A percentile compares a stretch with the other conserved stretches of the same genome.
Evolutionary conservation across 1,140 invertebrate genomes (phyloP).

Genomic region (Pseudomyrmex gracilis): DNA sequence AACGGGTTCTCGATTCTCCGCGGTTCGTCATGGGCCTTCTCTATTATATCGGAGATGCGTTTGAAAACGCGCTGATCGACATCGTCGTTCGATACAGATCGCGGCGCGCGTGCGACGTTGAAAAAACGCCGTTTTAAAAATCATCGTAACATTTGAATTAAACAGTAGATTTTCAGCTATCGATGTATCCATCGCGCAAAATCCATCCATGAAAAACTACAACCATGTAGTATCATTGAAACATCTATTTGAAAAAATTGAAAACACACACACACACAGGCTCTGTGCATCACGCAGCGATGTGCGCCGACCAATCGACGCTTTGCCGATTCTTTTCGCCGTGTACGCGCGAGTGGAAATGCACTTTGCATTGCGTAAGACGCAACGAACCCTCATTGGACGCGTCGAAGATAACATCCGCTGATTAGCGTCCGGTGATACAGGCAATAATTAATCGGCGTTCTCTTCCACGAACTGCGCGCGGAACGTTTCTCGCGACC

Average conservation of each 20-base stretch:
- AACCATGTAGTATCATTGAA: background rate
- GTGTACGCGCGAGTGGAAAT: background rate
- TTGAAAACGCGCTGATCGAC: background rate
- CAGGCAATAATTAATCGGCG: constrained; percentile 50
- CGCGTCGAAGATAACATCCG: constrained; percentile 20
- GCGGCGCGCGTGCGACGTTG: background rate
- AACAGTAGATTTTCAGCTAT: too few relatives aligned
- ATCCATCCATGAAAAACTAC: too few relatives aligned
- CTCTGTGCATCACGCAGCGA: background rate
- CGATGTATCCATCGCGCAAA: too few relatives aligned
- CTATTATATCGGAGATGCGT: constrained; percentile 13
- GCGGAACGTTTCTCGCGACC: constrained; percentile 36
- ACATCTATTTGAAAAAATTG: background rate
- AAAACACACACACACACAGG: background rate
- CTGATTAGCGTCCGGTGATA: constrained; percentile 48
- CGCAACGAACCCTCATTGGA: background rate
- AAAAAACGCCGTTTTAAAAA: background rate
- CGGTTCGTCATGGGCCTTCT: constrained; percentile 76
- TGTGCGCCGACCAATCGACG: background rate
- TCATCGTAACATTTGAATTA: background rate
- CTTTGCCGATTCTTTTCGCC: constrained; percentile 19
- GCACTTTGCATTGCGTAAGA: background rate
- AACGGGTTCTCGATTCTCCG: constrained; percentile 81
- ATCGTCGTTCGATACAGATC: background rate
- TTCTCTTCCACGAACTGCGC: constrained; percentile 35